These are phyloP conservation scores for Samia ricini DNA, from an alignment of 1,140 invertebrate species.

Conservation along the genomic window DNA sequence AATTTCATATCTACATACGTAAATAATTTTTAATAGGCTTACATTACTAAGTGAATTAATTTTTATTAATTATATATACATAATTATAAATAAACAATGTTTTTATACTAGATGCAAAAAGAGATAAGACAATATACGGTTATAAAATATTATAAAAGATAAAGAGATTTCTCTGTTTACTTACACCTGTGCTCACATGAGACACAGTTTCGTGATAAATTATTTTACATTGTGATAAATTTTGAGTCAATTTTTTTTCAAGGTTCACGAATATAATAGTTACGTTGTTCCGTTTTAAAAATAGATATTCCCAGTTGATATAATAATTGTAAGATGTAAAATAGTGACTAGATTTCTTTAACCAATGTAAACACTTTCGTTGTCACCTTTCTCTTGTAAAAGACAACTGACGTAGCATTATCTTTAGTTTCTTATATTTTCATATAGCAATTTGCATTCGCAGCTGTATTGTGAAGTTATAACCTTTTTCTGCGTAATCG, in stretches of 20 bases:
- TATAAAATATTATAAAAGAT: neutral
- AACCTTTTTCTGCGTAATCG: neutral
- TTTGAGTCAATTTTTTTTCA: neutral
- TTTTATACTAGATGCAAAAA: neutral
- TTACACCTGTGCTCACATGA: neutral
- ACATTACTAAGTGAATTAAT: neutral
- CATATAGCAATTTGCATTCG: neutral
- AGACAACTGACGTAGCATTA: neutral
- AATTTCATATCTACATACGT: too few species aligned
- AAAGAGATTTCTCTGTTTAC: neutral
- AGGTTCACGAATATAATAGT: neutral
- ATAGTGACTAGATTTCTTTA: neutral
- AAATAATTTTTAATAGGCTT: too few species aligned
- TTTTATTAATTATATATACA: too few species aligned
- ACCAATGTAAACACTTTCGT: slow-evolving; percentile 39
- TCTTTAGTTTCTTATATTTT: slow-evolving; percentile 1
- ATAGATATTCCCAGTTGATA: too few species aligned
- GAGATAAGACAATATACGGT: neutral
- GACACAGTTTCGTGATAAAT: neutral
- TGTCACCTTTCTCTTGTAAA: slow-evolving; percentile 49
- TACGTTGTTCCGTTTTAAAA: too few species aligned
- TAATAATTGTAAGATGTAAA: neutral
- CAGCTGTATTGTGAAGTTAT: neutral
- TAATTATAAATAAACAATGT: neutral
- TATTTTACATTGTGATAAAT: neutral